phyloP scores from a whole-genome alignment of 1,140 invertebrate genomes.

The Pantala flavescens region DNA sequence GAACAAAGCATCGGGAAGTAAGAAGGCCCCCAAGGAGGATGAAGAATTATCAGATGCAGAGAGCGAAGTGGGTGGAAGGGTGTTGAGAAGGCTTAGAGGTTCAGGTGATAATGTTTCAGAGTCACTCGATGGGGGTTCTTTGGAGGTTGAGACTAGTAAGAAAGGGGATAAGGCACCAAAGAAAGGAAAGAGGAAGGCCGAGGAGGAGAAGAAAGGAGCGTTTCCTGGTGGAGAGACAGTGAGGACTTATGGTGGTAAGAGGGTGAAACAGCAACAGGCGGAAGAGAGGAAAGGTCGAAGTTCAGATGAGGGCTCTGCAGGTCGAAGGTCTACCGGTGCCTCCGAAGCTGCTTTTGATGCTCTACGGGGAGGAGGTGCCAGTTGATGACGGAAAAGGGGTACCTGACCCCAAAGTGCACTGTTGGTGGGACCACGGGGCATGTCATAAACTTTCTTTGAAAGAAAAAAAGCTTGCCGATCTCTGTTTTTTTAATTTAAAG shows the following conservation, averaged over 20 bases:
- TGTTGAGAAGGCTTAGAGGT: not conserved
- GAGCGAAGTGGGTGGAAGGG: not conserved
- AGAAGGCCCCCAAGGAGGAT: not conserved
- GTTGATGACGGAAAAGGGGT: not conserved
- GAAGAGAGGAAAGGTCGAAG: not conserved
- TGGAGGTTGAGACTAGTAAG: not conserved
- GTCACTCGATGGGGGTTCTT: not conserved
- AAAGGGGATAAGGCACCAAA: not conserved
- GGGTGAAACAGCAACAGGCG: not conserved
- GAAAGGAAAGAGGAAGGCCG: not conserved
- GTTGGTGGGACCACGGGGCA: not conserved
- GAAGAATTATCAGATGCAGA: not conserved
- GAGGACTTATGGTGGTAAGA: not conserved
- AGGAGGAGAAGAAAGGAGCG: not conserved
- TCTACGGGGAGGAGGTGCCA: not conserved
- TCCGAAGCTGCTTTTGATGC: not conserved
- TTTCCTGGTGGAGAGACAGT: not conserved
- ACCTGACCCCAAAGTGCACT: not conserved
- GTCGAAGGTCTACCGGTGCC: not conserved
- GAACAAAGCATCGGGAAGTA: not conserved
- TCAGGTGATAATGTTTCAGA: not conserved
- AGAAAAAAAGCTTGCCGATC: too few species aligned
- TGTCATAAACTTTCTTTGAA: too few species aligned
- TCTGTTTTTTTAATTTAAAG: too few species aligned
- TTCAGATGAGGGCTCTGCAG: not conserved